phyloP scores from a whole-genome alignment of 1,140 invertebrate genomes.

The Leptopilina boulardi region DNA sequence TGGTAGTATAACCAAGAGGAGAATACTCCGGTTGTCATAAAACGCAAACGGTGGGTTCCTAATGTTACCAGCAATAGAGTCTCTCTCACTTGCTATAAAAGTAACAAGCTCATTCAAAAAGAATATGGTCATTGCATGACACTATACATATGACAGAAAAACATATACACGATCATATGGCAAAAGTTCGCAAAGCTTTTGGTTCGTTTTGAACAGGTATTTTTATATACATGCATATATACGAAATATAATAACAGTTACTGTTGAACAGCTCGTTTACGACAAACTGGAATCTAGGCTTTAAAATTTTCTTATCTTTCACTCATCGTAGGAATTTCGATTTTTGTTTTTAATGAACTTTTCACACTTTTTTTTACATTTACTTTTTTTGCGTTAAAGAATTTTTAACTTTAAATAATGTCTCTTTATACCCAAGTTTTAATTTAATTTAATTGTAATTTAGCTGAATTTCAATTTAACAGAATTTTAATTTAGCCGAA shows the following conservation, averaged over 20 bases:
- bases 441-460: too few relatives aligned
- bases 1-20: constrained; percentile 9
- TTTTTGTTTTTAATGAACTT: background rate
- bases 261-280: background rate
- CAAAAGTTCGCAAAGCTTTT: background rate
- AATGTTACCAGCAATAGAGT: constrained; percentile 12
- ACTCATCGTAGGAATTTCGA: background rate
- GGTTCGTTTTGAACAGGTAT: background rate
- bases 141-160: background rate
- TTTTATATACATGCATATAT: too few relatives aligned
- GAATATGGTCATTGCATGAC: constrained; percentile 24
- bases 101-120: constrained; percentile 31
- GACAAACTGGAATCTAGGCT: background rate
- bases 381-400: too few relatives aligned
- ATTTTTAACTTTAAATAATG: too few relatives aligned
- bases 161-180: background rate
- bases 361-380: too few relatives aligned
- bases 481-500: background rate
- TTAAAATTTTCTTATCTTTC: background rate
- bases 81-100: constrained; percentile 18
- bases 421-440: too few relatives aligned
- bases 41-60: constrained; percentile 26
- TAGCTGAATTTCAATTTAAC: too few relatives aligned
- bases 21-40: constrained; percentile 1
- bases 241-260: background rate